A percentile compares a stretch with the other conserved stretches of the same genome.
These are phyloP conservation scores for Apogon hyalosoma DNA, from an alignment of 2,797 vertebrate genomes.

Conservation along the genomic window DNA sequence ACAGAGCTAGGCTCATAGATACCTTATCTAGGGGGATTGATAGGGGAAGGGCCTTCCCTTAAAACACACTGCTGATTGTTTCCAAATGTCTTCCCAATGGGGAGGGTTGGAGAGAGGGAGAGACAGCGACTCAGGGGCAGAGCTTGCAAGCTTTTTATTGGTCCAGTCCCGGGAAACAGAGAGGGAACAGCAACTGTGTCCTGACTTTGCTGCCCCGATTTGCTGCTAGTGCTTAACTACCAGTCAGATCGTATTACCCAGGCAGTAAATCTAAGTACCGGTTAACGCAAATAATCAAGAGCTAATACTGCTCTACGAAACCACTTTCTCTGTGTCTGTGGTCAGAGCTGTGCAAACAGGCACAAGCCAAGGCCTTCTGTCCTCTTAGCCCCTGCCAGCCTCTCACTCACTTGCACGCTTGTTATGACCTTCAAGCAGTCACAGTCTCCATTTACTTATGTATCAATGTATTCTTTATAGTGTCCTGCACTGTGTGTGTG, in stretches of 20 bases:
- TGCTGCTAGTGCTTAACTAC: slow-evolving; percentile 82
- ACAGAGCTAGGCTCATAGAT: slow-evolving; percentile 87
- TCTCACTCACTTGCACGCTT: slow-evolving; percentile 46
- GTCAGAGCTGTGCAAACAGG: slow-evolving; percentile 72
- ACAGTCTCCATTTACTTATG: slow-evolving; percentile 32
- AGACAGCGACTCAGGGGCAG: slow-evolving; percentile 65
- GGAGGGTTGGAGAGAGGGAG: slow-evolving; percentile 65
- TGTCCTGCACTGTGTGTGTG: slow-evolving; percentile 17
- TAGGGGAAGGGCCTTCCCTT: slow-evolving; percentile 73
- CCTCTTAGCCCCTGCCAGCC: slow-evolving; percentile 54
- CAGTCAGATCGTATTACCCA: slow-evolving; percentile 81
- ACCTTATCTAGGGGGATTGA: slow-evolving; percentile 89
- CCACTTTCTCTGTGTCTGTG: slow-evolving; percentile 77
- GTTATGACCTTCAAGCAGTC: slow-evolving; percentile 48
- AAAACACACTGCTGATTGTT: slow-evolving; percentile 95
- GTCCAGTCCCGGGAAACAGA: slow-evolving; percentile 77
- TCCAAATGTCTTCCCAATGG: slow-evolving; percentile 90
- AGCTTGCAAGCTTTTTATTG: slow-evolving; percentile 82
- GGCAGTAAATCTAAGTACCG: slow-evolving; percentile 81
- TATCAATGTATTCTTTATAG: slow-evolving; percentile 27
- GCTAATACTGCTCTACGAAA: slow-evolving; percentile 78
- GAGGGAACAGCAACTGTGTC: slow-evolving; percentile 77
- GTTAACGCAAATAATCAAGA: slow-evolving; percentile 81
- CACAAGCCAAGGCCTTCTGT: slow-evolving; percentile 54
- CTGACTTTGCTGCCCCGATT: slow-evolving; percentile 77